These are phyloP conservation scores for Felis chaus DNA, from an alignment of 2,113 vertebrate species.

Conservation along the genomic window DNA sequence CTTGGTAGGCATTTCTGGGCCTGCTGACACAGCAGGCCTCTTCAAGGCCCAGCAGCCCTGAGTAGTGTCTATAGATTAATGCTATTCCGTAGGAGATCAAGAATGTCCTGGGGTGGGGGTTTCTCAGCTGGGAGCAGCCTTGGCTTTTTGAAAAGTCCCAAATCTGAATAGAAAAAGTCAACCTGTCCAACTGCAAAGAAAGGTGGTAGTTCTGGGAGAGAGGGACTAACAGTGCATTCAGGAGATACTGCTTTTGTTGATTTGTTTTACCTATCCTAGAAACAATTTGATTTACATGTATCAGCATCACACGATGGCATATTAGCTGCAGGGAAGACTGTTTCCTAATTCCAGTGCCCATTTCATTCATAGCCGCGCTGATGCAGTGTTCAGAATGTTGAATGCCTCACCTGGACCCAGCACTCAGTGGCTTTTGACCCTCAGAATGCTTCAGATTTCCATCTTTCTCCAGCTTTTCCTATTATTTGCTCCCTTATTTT, in stretches of 20 bases:
- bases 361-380: background rate
- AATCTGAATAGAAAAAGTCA: background rate
- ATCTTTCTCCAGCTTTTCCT: background rate
- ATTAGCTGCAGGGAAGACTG: background rate
- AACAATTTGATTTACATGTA: background rate
- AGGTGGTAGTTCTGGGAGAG: background rate
- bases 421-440: background rate
- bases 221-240: background rate
- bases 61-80: conserved; percentile 47
- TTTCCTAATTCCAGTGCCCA: background rate
- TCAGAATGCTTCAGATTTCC: background rate
- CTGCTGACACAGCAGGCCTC: conserved; percentile 63
- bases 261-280: conserved; percentile 2
- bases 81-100: conserved; percentile 36
- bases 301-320: background rate
- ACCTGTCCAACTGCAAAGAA: background rate
- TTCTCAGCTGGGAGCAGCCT: background rate
- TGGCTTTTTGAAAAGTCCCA: background rate
- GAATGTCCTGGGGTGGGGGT: background rate
- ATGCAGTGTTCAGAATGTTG: background rate
- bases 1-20: conserved; percentile 57
- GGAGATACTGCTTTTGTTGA: background rate
- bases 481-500: background rate
- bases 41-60: conserved; percentile 58
- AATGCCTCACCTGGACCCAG: background rate